Percentiles rank a stretch among this genome's conserved stretches.
Conservation (phyloP, 2,888 invertebrate genomes). For the Plagodis dolabraria region DNA sequence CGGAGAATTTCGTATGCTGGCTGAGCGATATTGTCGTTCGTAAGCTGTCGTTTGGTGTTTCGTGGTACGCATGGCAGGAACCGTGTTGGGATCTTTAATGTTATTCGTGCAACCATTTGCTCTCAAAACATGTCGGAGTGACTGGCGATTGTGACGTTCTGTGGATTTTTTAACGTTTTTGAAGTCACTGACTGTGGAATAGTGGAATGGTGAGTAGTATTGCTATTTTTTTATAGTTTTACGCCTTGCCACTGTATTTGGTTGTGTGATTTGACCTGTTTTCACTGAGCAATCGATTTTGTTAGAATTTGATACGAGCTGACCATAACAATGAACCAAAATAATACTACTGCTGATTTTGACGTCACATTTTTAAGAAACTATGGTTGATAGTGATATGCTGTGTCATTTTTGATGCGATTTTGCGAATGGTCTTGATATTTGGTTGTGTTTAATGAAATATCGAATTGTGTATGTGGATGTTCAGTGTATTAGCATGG, state of each 20-base stretch:
- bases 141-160: conserved; percentile 67
- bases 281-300: conserved; percentile 32
- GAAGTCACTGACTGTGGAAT: conserved; percentile 55
- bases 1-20: conserved; percentile 40
- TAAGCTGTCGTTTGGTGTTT: conserved; percentile 45
- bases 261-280: conserved; percentile 22
- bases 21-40: conserved; percentile 28
- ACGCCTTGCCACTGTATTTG: conserved; percentile 20
- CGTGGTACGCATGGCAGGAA: conserved; percentile 60
- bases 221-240: conserved; percentile 30
- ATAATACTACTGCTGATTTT: conserved; percentile 51
- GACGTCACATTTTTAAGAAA: conserved; percentile 48
- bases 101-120: conserved; percentile 80
- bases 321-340: conserved; percentile 50
- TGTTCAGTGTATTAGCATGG: background rate
- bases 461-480: conserved; percentile 2
- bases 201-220: conserved; percentile 64
- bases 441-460: background rate
- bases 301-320: conserved; percentile 37
- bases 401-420: conserved; percentile 35
- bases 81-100: conserved; percentile 66
- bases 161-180: conserved; percentile 68
- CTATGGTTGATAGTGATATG: conserved; percentile 28
- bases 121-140: conserved; percentile 75
- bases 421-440: conserved; percentile 23